Conservation (phyloP, 2,797 vertebrate genomes). For the Paratrypauchen microcephalus region DNA sequence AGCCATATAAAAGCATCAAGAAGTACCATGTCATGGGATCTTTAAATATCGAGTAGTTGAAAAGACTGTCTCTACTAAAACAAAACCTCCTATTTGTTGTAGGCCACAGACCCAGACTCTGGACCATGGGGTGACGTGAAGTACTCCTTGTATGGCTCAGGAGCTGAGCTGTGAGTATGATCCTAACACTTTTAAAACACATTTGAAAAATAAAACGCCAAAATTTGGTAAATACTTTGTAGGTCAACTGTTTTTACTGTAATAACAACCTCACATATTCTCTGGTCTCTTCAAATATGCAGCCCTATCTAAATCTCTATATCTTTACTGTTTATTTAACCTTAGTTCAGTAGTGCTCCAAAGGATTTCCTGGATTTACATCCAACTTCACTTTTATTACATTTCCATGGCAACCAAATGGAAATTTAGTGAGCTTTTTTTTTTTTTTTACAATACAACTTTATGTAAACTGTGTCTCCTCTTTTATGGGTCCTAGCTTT, state of each 20-base stretch:
- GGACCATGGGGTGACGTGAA: slow-evolving; percentile 93
- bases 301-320: slow-evolving; percentile 3
- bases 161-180: slow-evolving; percentile 90
- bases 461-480: not conserved
- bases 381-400: slow-evolving; percentile 47
- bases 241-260: not conserved
- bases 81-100: slow-evolving; percentile 9
- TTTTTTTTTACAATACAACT: not conserved
- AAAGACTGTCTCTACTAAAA: not conserved
- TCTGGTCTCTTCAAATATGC: not conserved
- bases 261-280: not conserved
- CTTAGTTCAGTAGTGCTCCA: slow-evolving; percentile 26
- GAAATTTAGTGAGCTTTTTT: slow-evolving; percentile 15
- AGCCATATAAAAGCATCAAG: too few species aligned
- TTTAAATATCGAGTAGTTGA: too few species aligned
- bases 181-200: too few species aligned
- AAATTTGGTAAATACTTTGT: too few species aligned
- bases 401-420: slow-evolving; percentile 32
- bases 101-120: slow-evolving; percentile 95
- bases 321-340: slow-evolving; percentile 33
- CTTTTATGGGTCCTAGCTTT: not conserved
- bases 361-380: slow-evolving; percentile 58
- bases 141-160: slow-evolving; percentile 92
- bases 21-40: too few species aligned
- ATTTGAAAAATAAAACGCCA: too few species aligned